Conservation (phyloP, 2,888 invertebrate species). For the Cistogaster globosa region DNA sequence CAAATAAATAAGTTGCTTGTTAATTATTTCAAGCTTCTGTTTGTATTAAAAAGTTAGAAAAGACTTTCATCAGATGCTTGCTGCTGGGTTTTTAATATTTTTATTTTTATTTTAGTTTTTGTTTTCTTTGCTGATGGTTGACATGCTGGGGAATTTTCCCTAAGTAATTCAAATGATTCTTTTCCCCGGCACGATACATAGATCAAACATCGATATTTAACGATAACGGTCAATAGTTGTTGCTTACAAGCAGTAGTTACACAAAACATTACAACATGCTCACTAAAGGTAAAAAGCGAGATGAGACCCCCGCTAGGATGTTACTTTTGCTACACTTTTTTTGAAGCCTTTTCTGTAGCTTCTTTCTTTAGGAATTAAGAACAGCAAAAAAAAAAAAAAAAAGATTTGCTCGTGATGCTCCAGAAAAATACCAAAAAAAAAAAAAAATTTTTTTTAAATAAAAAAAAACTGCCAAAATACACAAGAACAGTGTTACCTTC, state of each 20-base stretch:
- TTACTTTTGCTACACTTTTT: conserved; percentile 43
- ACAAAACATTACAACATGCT: conserved; percentile 39
- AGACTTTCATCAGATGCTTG: not conserved
- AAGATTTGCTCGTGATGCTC: conserved; percentile 50
- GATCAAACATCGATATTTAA: conserved; percentile 55
- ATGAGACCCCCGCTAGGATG: conserved; percentile 56
- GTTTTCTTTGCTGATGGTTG: conserved; percentile 1
- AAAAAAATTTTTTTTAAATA: conserved; percentile 10
- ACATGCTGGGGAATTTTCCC: conserved; percentile 26
- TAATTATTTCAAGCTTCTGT: conserved; percentile 68
- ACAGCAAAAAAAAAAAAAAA: not conserved
- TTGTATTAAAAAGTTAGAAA: conserved; percentile 23
- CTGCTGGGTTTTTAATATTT: not conserved
- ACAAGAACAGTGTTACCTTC: conserved; percentile 63
- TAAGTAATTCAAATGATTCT: conserved; percentile 22
- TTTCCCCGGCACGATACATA: conserved; percentile 42
- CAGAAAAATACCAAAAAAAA: conserved; percentile 9
- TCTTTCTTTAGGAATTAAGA: conserved; percentile 26
- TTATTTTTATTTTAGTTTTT: not conserved
- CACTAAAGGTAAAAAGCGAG: conserved; percentile 22
- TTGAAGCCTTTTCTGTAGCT: conserved; percentile 40
- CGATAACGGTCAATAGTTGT: conserved; percentile 51
- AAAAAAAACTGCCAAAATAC: conserved; percentile 65
- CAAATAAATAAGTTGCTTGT: conserved; percentile 37
- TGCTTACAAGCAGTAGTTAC: conserved; percentile 60